These are phyloP conservation scores for Zootermopsis nevadensis DNA, from an alignment of 2,888 invertebrate species.

Conservation along the genomic window DNA sequence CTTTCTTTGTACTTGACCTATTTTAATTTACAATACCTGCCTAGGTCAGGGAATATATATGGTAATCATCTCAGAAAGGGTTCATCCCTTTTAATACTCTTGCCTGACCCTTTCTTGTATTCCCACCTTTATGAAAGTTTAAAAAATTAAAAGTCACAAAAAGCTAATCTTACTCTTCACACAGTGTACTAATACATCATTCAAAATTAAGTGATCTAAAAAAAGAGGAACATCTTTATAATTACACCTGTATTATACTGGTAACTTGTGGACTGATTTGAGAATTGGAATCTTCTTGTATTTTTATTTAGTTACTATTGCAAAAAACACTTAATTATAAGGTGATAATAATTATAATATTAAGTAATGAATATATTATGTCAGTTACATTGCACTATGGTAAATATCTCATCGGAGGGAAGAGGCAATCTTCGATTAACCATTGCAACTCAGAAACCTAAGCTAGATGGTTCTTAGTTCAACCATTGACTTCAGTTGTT, in stretches of 20 bases:
- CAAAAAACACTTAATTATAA: conserved; percentile 41
- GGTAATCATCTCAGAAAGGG: conserved; percentile 45
- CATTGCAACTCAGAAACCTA: conserved; percentile 48
- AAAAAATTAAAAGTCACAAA: conserved; percentile 36
- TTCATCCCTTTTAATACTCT: conserved; percentile 49
- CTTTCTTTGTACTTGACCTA: conserved; percentile 43
- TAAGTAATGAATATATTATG: conserved; percentile 45
- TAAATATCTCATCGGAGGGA: conserved; percentile 42
- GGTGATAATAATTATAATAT: conserved; percentile 40
- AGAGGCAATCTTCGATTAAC: conserved; percentile 44
- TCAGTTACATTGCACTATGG: conserved; percentile 47
- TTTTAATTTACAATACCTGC: conserved; percentile 33
- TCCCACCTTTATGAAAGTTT: conserved; percentile 34
- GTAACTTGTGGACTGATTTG: conserved; percentile 51
- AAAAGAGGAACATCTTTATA: conserved; percentile 52
- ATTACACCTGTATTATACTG: conserved; percentile 51
- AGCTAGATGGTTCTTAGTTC: conserved; percentile 26
- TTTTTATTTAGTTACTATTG: conserved; percentile 27
- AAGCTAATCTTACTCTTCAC: conserved; percentile 40
- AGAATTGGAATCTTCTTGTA: conserved; percentile 33
- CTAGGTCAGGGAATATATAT: conserved; percentile 29
- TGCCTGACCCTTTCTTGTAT: conserved; percentile 28
- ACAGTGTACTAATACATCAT: conserved; percentile 40
- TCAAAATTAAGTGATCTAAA: conserved; percentile 39
- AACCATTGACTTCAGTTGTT: conserved; percentile 42